Conservation (phyloP, 2,113 vertebrate species). For the Ancistrus triradiatus region DNA sequence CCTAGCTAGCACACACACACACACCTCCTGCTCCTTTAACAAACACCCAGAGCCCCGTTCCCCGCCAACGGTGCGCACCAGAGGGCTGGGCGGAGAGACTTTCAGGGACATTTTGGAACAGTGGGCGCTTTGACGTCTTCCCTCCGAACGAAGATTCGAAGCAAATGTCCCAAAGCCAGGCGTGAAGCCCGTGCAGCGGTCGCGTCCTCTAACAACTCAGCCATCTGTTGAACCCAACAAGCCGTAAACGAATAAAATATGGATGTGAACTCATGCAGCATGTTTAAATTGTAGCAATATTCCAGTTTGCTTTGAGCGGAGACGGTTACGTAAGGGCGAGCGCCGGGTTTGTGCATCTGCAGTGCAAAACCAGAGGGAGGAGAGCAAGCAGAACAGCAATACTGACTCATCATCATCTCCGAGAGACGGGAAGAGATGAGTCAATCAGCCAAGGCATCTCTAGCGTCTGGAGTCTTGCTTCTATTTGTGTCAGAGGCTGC, state of each 20-base stretch:
- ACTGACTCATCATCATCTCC: too few species aligned
- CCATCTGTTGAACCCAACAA: background rate
- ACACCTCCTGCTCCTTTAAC: background rate
- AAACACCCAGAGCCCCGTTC: too few species aligned
- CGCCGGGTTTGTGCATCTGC: background rate
- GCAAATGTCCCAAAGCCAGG: background rate
- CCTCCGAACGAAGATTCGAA: too few species aligned
- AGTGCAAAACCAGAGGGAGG: background rate
- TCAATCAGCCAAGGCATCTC: too few species aligned
- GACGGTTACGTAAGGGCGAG: constrained; percentile 1
- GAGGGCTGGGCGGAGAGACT: too few species aligned
- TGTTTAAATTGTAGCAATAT: constrained; percentile 4
- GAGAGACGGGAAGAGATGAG: too few species aligned
- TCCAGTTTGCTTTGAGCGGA: background rate
- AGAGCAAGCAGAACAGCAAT: background rate
- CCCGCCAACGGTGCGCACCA: background rate
- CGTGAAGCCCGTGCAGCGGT: background rate
- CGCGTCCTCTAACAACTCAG: background rate
- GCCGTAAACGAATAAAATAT: constrained; percentile 29
- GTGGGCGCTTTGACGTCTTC: too few species aligned
- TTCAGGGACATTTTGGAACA: too few species aligned
- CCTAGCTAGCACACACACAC: background rate
- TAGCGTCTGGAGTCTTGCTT: too few species aligned
- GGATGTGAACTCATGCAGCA: background rate
- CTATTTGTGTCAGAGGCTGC: too few species aligned